Base-by-base conservation (phyloP, 37 sponge, comb jelly and placozoan species). In the Cladorhizidae sp. region DNA sequence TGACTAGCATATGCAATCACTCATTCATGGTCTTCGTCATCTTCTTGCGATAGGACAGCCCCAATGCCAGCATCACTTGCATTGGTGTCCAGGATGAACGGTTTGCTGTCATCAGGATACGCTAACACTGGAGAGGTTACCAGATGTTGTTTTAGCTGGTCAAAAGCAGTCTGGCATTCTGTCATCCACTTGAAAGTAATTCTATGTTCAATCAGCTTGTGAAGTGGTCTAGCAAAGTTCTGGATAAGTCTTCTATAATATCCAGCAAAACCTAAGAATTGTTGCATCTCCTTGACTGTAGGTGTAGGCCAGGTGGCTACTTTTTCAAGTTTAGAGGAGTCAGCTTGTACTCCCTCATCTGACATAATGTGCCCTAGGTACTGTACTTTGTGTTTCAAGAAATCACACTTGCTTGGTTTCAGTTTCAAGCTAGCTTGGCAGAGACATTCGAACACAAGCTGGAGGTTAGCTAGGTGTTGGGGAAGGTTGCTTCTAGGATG, bases 161-260 rank as follows among this genome's bases (percentile, higher is more conserved):
- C 26, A 63, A 63, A 63, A n/a, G 64, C 64, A n/a, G 64, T 9
- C 64, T 63, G 64, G 21, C 25, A n/a, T 9, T 63, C 64, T n/a
- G 8, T 25, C 12, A 8, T 63, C 64, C 64, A 18, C 26, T 11
- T 52, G 15, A 52, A 52, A 11, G 15, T 11, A 18, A 15, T 22
- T 9, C 8, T 25, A 8, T 63, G 12, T 25, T 63, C 29, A 25
- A 25, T 63, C 28, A 25, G 64, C 9, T 18, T 7, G 29, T 63
- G 26, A 7, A 63, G 64, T 8, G 64, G 64, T 22, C 21, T 63
- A 22, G 64, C 64, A 63, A 63, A 63, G 21, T 18, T 26, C 64
- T 63, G 18, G n/a, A 63, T 25, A 63, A 63, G 21, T 63, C 64
- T 63, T 9, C 64, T 12, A 63, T 63, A 63, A 25, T 63, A 63